phyloP scores from a whole-genome alignment of 2,797 vertebrate species.

The Syngnathus rostellatus region DNA sequence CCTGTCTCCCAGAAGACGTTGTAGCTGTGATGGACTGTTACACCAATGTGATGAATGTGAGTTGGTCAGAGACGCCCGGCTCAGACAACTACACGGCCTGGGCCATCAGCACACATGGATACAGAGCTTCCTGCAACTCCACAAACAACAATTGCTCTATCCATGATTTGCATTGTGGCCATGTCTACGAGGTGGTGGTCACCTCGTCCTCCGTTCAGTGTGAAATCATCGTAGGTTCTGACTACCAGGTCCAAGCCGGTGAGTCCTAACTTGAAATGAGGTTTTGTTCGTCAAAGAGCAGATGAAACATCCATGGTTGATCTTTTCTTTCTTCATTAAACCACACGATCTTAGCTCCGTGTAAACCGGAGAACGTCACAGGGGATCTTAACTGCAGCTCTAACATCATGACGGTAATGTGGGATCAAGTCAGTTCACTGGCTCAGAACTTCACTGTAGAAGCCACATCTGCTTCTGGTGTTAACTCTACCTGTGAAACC shows the following conservation, averaged over 20 bases:
- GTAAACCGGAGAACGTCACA: constrained; percentile 44
- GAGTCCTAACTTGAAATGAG: constrained; percentile 9
- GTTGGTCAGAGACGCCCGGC: constrained; percentile 44
- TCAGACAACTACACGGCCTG: constrained; percentile 56
- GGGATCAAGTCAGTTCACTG: constrained; percentile 26
- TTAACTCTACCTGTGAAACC: constrained; percentile 46
- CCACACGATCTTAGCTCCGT: constrained; percentile 40
- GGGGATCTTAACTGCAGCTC: constrained; percentile 50
- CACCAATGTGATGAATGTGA: constrained; percentile 52
- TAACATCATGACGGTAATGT: constrained; percentile 43
- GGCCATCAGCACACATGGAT: constrained; percentile 49
- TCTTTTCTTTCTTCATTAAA: not conserved
- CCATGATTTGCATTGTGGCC: constrained; percentile 47
- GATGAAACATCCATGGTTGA: not conserved
- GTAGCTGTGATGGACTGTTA: constrained; percentile 45
- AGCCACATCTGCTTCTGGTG: constrained; percentile 35
- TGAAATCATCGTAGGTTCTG: constrained; percentile 37
- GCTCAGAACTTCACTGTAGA: constrained; percentile 48
- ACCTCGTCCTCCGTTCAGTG: constrained; percentile 53
- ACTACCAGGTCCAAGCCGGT: constrained; percentile 59
- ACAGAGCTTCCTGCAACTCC: constrained; percentile 48
- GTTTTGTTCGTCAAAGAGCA: not conserved
- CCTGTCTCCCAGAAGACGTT: constrained; percentile 55
- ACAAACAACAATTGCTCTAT: constrained; percentile 52
- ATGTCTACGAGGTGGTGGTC: constrained; percentile 53